Conservation (phyloP, 1,140 invertebrate genomes). For the Magallana gigas region DNA sequence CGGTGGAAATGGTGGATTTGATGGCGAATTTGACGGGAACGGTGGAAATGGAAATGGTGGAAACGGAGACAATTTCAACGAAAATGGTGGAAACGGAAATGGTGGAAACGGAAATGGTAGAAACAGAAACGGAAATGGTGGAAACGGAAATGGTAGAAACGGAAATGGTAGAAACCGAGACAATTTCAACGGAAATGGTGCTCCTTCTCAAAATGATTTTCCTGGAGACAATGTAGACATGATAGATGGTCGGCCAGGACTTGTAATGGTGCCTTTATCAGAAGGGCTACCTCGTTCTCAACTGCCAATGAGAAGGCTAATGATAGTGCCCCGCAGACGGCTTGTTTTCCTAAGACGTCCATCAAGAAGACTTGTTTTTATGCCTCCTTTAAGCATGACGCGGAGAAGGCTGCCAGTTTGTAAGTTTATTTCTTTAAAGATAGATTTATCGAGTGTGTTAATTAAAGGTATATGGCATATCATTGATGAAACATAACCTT, state of each 20-base stretch:
- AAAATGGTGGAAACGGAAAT: background rate
- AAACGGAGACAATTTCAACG: background rate
- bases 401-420: background rate
- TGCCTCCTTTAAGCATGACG: too few species aligned
- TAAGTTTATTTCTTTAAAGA: background rate
- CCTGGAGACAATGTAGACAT: background rate
- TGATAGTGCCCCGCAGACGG: too few species aligned
- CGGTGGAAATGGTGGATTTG: background rate
- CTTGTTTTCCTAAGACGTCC: too few species aligned
- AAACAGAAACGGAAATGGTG: background rate
- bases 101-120: background rate
- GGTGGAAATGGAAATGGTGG: background rate
- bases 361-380: too few species aligned
- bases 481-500: background rate
- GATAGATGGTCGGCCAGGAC: background rate
- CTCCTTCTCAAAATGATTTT: background rate
- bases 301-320: background rate
- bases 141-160: background rate
- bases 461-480: background rate
- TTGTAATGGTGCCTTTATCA: background rate
- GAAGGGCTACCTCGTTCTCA: background rate
- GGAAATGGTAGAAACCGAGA: background rate
- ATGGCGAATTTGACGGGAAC: background rate
- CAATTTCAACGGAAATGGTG: background rate
- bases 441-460: background rate